Conservation (phyloP, 2,888 invertebrate genomes). For the Catocala nupta region DNA sequence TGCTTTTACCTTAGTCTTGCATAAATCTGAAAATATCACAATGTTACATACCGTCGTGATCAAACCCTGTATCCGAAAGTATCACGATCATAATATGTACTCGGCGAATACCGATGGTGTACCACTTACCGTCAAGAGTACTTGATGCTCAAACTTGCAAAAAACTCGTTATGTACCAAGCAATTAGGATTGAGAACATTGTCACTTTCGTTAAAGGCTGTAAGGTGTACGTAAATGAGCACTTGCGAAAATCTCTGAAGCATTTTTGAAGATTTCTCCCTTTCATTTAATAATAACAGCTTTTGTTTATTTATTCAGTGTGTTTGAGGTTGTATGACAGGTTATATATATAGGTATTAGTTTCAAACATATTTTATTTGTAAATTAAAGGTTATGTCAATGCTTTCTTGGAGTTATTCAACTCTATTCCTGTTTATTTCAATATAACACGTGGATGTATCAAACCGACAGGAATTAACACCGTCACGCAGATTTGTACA, state of each 20-base stretch:
- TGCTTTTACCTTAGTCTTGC: too few species aligned
- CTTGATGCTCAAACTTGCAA: constrained; percentile 19
- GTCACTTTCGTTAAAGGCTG: constrained; percentile 49
- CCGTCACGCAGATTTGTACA: too few species aligned
- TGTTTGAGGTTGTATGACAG: too few species aligned
- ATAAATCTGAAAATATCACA: too few species aligned
- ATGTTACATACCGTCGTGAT: not conserved
- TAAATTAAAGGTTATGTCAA: too few species aligned
- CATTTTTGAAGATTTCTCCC: not conserved
- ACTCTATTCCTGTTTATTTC: too few species aligned
- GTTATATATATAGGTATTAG: too few species aligned
- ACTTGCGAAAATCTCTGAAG: constrained; percentile 7
- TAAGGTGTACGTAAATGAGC: constrained; percentile 38
- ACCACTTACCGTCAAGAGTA: constrained; percentile 23
- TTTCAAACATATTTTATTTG: too few species aligned
- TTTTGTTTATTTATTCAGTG: too few species aligned
- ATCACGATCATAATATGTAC: constrained; percentile 16
- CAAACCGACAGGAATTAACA: too few species aligned
- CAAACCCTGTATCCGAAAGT: not conserved
- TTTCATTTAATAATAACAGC: not conserved
- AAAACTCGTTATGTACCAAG: constrained; percentile 36
- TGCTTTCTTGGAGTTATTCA: too few species aligned
- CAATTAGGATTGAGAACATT: constrained; percentile 54
- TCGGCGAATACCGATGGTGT: not conserved
- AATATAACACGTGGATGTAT: too few species aligned